These are phyloP conservation scores for Esox niger DNA, from an alignment of 2,113 vertebrate species.

Conservation along the genomic window DNA sequence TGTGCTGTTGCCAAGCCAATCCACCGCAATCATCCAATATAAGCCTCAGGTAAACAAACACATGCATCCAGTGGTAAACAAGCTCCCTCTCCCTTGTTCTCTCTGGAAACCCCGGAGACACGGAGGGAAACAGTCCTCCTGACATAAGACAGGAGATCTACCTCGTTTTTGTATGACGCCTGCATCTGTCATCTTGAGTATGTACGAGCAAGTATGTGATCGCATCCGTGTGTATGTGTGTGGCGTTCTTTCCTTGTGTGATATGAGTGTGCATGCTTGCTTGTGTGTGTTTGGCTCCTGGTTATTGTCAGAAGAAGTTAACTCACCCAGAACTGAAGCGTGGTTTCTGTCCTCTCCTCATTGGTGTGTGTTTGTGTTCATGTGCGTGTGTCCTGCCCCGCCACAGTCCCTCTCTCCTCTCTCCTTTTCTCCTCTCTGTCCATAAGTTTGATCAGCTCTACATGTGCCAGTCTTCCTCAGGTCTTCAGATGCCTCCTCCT, in stretches of 20 bases:
- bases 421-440: constrained; percentile 34
- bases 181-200: neutral
- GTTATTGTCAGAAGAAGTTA: constrained; percentile 11
- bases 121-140: too few species aligned
- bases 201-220: constrained; percentile 7
- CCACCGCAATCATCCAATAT: too few species aligned
- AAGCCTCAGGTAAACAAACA: too few species aligned
- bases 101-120: too few species aligned
- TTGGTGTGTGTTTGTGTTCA: constrained; percentile 50
- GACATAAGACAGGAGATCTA: too few species aligned
- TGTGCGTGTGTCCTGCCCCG: constrained; percentile 8
- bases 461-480: constrained; percentile 37
- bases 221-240: constrained; percentile 6
- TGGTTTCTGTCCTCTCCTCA: constrained; percentile 64
- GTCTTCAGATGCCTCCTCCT: constrained; percentile 20
- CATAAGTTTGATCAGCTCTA: constrained; percentile 56
- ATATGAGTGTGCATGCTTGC: neutral
- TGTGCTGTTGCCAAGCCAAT: too few species aligned
- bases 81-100: too few species aligned
- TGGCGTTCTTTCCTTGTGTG: neutral
- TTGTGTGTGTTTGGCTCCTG: neutral
- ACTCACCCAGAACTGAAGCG: constrained; percentile 69
- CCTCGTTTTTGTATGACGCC: too few species aligned
- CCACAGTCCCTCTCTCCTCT: constrained; percentile 4
- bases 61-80: too few species aligned